Base-by-base conservation (phyloP, 2,888 invertebrate genomes). In the Eurytoma californica region DNA sequence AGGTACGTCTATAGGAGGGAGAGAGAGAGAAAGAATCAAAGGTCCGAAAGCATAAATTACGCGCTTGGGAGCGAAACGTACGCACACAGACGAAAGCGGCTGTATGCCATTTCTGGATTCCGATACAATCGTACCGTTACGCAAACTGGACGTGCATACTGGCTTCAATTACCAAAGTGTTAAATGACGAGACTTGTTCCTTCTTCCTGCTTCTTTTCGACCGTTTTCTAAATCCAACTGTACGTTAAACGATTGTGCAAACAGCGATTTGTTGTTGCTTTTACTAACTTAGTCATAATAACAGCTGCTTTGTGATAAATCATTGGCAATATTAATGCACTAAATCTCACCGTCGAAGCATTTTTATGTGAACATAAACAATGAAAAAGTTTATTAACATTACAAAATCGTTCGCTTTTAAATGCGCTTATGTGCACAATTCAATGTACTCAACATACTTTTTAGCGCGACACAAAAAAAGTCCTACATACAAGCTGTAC, bases 121-220 rank as follows among this genome's bases (percentile, higher is more conserved):
- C 58, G 68, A 68, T 69, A 60, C 30, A 55, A 20, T 53, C 30
- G 18, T n/a, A 7, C 30, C 24, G 72, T 76, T 72, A 72, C 70
- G 76, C 68, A 80, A 80, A 61, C 28, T 12, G 28, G 57, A 30
- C 13, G 39, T 24, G n/a, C 39, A 61, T 57, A 58, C 47, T 39
- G 30, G 28, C 57, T 76, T 76, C 70, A 58, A 67, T 76, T 72
- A 72, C 66, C 53, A 39, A 39, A 39, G 39, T 39, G 39, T 39
- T 39, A 39, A 39, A 39, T 7, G 39, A 39, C 9, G 9, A 39
- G 39, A 39, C 39, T 39, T 1, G 39, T 39, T 39, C 39, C 39
- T 39, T 39, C 9, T 39, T 39, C 39, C 9, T 39, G 39, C 39
- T 39, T 5, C 7, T 39, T 39, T 24, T 24, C 24, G 24, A 24